These are phyloP conservation scores for Aphelocoma californica DNA, from an alignment of 2,797 vertebrate genomes.

Conservation along the genomic window DNA sequence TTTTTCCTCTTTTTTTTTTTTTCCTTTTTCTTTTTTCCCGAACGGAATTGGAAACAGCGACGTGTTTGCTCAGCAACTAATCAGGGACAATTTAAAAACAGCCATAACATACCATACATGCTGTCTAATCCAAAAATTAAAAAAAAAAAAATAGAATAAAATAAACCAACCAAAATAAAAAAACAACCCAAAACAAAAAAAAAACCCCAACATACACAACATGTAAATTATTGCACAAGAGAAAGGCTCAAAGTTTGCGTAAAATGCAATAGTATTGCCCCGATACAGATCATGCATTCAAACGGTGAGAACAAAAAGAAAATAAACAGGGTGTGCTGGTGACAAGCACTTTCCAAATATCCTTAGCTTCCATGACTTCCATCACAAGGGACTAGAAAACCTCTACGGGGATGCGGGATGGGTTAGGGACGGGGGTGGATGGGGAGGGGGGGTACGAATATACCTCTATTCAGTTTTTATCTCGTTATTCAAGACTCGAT, in stretches of 20 bases:
- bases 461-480: slow-evolving; percentile 99
- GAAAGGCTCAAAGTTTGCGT: slow-evolving; percentile 99
- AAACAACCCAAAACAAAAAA: not conserved
- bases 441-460: slow-evolving; percentile 75
- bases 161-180: slow-evolving; percentile 70
- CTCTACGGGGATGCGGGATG: slow-evolving; percentile 82
- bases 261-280: slow-evolving; percentile 99
- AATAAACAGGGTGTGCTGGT: slow-evolving; percentile 92
- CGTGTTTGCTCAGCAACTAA: slow-evolving; percentile 98
- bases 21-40: slow-evolving; percentile 73
- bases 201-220: slow-evolving; percentile 91
- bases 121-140: slow-evolving; percentile 84
- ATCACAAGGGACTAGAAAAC: slow-evolving; percentile 90
- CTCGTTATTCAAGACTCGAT: slow-evolving; percentile 98
- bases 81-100: slow-evolving; percentile 97
- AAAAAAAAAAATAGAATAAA: slow-evolving; percentile 50
- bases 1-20: not conserved
- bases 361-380: slow-evolving; percentile 88
- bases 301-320: slow-evolving; percentile 87
- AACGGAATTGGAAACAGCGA: slow-evolving; percentile 95
- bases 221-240: slow-evolving; percentile 99
- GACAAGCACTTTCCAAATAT: slow-evolving; percentile 92
- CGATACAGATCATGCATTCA: slow-evolving; percentile 99
- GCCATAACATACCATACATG: slow-evolving; percentile 99
- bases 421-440: slow-evolving; percentile 6